Base-by-base conservation (phyloP, 37 sponge, comb jelly and placozoan genomes). In the Ianthella basta region DNA sequence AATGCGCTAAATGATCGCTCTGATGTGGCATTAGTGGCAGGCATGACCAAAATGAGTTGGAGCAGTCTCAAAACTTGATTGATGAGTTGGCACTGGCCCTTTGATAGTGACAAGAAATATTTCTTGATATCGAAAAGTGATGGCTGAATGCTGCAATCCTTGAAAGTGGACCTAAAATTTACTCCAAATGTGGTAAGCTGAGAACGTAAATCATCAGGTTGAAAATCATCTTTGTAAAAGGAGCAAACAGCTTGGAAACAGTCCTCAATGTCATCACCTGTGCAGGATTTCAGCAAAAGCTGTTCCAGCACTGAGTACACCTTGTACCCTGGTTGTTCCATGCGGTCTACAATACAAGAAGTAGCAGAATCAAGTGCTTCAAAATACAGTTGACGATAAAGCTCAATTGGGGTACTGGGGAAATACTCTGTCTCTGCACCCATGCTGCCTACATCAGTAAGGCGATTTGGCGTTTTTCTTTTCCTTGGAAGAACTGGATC, bases 181-280 rank as follows among this genome's bases (percentile, higher is more conserved):
- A 41, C 44, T 75, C 34, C 15, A 15, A 75, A 23, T 15, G 34
- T 36, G 15, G 78, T 36, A 10, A 75, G 78, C 34, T 75, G n/a
- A n/a, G n/a, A n/a, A n/a, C 34, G 40, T 75, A 75, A 23, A 36
- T 75, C 40, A 15, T 36, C 50, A 36, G 15, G 18, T 32, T 13
- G 25, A 36, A 75, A 37, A 23, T 75, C 78, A 39, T 25, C 78
- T 39, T 75, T 75, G 78, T 75, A 75, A 41, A 75, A 75, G 13
- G 18, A 36, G 44, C 50, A 75, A 41, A 75, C 78, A 25, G 15
- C 15, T 57, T 57, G 18, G 18, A 57, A 18, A 20, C 18, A n/a
- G n/a, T n/a, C n/a, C n/a, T n/a, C n/a, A n/a, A n/a, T n/a, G n/a
- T n/a, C n/a, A n/a, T n/a, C n/a, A n/a, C n/a, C n/a, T n/a, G n/a